Base-by-base conservation (phyloP, 2,113 vertebrate genomes). In the Prunella himalayana region DNA sequence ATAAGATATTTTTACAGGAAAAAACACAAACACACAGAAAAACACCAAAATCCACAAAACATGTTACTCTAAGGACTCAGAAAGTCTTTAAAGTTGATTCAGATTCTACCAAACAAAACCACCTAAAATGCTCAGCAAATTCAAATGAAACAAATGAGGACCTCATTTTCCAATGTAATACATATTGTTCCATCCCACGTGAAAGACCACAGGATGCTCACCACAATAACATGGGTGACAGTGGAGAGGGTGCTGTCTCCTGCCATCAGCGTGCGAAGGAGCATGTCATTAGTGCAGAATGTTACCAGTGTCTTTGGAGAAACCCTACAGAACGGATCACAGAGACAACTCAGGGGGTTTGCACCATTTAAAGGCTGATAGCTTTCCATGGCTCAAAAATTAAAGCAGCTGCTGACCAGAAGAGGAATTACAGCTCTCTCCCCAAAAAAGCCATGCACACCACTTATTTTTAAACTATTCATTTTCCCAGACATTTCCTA, bases 191-290 rank as follows among this genome's bases (percentile, higher is more conserved):
- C 57, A 66, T 4, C 19, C 44, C 24, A 72, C 13, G 25, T 6
- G 22, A 86, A 95, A 92, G 41, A 78, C 13, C 68, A n/a, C 7
- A 66, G 51, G 54, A 68, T 44, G 88, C 99, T 98, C 98, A 99
- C 99, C 99, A 99, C 98, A 93, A 99, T 99, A 84, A 99, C 96
- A 53, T 99, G 99, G 7, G 99, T 99, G 95, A 99, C 99, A 14
- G 98, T 98, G 73, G 98, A 98, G 23, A 99, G 90, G 21, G 98
- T 96, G 77, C 97, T 90, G 78, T 99, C 99, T 96, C 99, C 99
- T 45, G 98, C 96, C 99, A 99, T 99, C 80, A 99, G 73, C 0
- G 99, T 99, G 79, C 98, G 98, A 94, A 99, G 99, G 35, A 99
- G 97, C 19, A 99, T 98, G 21, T 99, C 99, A 81, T 98, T 99